phyloP scores from a whole-genome alignment of 2,113 vertebrate genomes.

The Phasianus colchicus region DNA sequence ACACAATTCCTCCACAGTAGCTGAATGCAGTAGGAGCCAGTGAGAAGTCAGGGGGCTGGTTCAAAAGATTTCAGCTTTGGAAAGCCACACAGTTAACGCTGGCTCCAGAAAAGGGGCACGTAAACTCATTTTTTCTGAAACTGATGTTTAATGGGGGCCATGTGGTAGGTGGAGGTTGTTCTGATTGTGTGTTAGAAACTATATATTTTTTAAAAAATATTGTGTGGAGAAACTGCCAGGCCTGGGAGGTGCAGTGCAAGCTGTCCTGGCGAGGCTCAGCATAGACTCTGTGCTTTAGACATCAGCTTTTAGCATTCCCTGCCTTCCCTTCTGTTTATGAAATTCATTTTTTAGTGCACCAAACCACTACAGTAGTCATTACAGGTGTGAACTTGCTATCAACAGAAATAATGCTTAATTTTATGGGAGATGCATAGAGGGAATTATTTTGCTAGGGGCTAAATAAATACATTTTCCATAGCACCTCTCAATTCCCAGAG shows the following conservation, averaged over 20 bases:
- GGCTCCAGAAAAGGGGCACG: not conserved
- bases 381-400: not conserved
- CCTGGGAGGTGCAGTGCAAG: not conserved
- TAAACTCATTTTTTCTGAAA: not conserved
- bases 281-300: not conserved
- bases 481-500: not conserved
- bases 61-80: not conserved
- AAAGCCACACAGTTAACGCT: not conserved
- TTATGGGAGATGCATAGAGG: not conserved
- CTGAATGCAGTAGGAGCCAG: not conserved
- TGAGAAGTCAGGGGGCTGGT: not conserved
- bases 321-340: not conserved
- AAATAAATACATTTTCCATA: not conserved
- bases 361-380: not conserved
- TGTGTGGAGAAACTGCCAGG: not conserved
- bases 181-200: not conserved
- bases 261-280: not conserved
- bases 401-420: slow-evolving; percentile 37
- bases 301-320: not conserved
- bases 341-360: not conserved
- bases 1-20: not conserved
- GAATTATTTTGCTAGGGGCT: not conserved
- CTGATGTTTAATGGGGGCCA: not conserved
- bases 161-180: not conserved
- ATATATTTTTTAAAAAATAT: not conserved